Percentiles rank a stretch among this genome's conserved stretches.
phyloP scores from a whole-genome alignment of 2,113 vertebrate species.

The Upupa epops region DNA sequence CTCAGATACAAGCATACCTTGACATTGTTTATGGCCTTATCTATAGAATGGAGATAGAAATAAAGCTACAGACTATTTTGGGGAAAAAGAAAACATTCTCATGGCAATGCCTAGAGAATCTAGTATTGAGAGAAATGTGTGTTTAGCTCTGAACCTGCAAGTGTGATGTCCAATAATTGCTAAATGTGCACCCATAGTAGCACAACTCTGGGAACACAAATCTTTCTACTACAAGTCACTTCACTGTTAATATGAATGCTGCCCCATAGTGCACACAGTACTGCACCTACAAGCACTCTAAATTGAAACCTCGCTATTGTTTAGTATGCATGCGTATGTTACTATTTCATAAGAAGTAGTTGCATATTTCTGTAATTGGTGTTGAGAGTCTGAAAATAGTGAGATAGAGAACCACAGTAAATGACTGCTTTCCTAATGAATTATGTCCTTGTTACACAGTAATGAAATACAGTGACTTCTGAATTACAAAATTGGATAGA shows the following conservation, averaged over 20 bases:
- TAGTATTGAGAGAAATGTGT: neutral
- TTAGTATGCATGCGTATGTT: neutral
- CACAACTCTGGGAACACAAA: neutral
- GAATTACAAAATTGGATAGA: slow-evolving; percentile 47
- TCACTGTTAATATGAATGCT: neutral
- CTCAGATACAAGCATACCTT: neutral
- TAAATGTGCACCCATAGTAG: no score
- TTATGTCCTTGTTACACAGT: slow-evolving; percentile 22
- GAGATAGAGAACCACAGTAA: slow-evolving; percentile 4
- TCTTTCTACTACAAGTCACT: neutral
- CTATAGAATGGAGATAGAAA: neutral
- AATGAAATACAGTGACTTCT: slow-evolving; percentile 50
- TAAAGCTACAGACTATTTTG: neutral
- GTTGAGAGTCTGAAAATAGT: slow-evolving; percentile 13
- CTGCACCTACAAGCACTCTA: neutral
- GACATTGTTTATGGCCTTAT: neutral
- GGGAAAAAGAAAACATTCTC: neutral
- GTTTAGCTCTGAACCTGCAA: neutral
- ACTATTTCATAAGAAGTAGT: neutral
- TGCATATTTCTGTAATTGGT: slow-evolving; percentile 30
- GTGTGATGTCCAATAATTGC: neutral
- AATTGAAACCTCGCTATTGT: neutral
- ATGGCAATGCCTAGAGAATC: neutral
- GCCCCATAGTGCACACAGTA: neutral
- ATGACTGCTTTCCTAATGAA: slow-evolving; percentile 31